Conservation (phyloP, 2,113 vertebrate species). For the Glaucomys volans region DNA sequence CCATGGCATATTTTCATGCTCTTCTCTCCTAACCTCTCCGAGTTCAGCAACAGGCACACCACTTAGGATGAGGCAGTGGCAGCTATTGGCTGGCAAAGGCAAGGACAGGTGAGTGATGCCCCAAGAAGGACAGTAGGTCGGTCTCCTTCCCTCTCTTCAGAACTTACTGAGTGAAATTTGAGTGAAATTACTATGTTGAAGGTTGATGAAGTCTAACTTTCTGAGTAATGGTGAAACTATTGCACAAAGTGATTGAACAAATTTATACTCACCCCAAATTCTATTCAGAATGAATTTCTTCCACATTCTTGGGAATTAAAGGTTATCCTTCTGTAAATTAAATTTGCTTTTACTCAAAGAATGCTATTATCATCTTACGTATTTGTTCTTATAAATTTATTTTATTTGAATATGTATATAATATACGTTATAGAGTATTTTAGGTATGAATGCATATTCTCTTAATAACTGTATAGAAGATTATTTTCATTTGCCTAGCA, state of each 20-base stretch:
- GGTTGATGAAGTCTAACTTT: neutral
- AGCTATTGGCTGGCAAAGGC: no score
- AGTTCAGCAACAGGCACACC: no score
- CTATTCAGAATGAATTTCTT: neutral
- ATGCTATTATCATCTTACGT: neutral
- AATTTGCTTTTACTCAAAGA: neutral
- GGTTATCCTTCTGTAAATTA: neutral
- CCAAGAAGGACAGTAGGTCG: no score
- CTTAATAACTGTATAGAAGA: neutral
- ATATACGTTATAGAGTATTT: neutral
- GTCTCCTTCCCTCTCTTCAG: no score
- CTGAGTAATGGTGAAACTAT: neutral
- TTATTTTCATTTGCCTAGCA: neutral
- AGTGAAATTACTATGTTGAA: neutral
- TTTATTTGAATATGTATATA: neutral
- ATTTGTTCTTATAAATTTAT: neutral
- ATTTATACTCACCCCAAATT: neutral
- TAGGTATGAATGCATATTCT: neutral
- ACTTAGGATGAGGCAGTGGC: no score
- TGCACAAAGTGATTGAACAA: neutral
- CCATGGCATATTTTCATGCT: neutral
- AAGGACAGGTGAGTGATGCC: no score
- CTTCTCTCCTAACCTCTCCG: neutral
- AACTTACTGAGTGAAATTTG: no score
- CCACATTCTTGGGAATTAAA: neutral